Evolutionary conservation across 2,888 invertebrate genomes (phyloP), one percentile per base, ranked within the genome.

Genomic region (Mythimna albipuncta): DNA sequence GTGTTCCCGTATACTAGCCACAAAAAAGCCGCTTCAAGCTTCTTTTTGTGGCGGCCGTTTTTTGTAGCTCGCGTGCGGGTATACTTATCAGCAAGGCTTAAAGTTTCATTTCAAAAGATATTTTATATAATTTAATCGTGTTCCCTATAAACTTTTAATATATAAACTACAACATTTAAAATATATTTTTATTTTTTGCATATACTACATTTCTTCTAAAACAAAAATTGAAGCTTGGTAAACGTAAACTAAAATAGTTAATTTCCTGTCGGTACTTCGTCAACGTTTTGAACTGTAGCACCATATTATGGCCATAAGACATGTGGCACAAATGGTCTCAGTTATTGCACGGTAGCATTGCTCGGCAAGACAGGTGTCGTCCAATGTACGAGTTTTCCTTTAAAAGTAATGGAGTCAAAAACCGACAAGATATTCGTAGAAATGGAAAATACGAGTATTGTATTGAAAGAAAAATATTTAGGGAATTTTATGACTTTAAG

Each of bases 281-380:
- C 74, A 86, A 87, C 87, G 87, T 88, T 89, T 88, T 85, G 75
- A 84, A 80, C 79, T 79, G 65, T 62, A 79, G 57, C 64, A 67
- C 57, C 62, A 77, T 72, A 82, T 81, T 75, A 78, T 69, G 54
- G 81, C 55, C 69, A 52, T 66, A 55, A 66, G 75, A 74, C 85
- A 85, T 85, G 79, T 85, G 87, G 79, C 84, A 67, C 87, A 84
- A 90, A 89, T 86, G 87, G 82, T 76, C 86, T 79, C 80, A 69
- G 86, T 88, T 90, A 91, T 89, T 87, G 85, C 85, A 85, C 88
- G 87, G 90, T 88, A 90, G 88, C 87, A 88, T 88, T 86, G 85
- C 85, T 81, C 63, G 76, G 74, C 75, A 63, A 78, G 84, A 85
- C 68, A 70, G 41, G 55, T 70, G 70, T 78, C 80, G 72, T 81